These are phyloP conservation scores for Sussaba pulchella DNA, from an alignment of 2,888 invertebrate species.

Conservation along the genomic window DNA sequence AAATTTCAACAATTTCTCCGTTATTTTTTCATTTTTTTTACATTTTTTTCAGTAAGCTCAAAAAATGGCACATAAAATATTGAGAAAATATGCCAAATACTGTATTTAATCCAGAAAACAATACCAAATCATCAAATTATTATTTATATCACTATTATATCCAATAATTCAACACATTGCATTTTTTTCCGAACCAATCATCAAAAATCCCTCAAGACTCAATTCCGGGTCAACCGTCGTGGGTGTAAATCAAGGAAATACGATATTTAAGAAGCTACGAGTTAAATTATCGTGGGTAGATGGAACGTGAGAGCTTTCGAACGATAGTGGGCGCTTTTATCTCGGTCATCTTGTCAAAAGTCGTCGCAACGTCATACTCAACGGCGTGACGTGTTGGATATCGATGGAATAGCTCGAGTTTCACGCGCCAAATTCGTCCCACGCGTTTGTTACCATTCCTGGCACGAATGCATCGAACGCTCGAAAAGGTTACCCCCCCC, in stretches of 20 bases:
- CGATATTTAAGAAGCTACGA: too few relatives aligned
- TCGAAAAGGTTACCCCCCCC: constrained; percentile 2
- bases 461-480: constrained; percentile 20
- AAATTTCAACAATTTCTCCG: too few relatives aligned
- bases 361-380: not conserved
- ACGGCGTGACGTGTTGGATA: not conserved
- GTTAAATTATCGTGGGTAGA: constrained; percentile 28
- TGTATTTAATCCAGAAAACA: too few relatives aligned
- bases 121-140: too few relatives aligned
- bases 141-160: too few relatives aligned
- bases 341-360: constrained; percentile 15
- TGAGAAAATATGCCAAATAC: too few relatives aligned
- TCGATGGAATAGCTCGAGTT: constrained; percentile 23
- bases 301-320: not conserved
- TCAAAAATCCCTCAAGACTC: not conserved
- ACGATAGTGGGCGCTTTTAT: not conserved
- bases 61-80: too few relatives aligned
- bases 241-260: too few relatives aligned
- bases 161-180: too few relatives aligned
- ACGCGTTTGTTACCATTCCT: constrained; percentile 42
- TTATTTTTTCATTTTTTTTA: too few relatives aligned
- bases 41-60: too few relatives aligned
- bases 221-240: not conserved
- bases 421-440: constrained; percentile 32
- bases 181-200: too few relatives aligned